Percentiles rank a stretch among this genome's conserved stretches.
phyloP scores from a whole-genome alignment of 2,888 invertebrate genomes.

The Copidosoma aretas region DNA sequence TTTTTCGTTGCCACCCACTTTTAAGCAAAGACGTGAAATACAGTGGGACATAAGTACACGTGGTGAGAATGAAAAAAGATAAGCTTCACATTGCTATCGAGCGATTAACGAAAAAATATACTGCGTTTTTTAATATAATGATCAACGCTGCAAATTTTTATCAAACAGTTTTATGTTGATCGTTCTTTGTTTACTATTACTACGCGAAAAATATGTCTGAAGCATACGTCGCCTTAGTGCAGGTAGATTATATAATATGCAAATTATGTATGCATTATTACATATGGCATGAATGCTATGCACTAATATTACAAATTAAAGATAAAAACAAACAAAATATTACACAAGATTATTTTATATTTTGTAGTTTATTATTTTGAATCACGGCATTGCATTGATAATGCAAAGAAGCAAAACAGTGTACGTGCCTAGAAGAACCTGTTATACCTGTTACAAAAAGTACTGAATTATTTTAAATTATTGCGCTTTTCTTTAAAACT shows the following conservation, averaged over 20 bases:
- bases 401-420: slow-evolving; percentile 12
- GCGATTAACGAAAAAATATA: slow-evolving; percentile 17
- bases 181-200: slow-evolving; percentile 15
- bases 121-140: slow-evolving; percentile 32
- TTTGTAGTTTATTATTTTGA: slow-evolving; percentile 35
- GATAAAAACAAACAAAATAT: slow-evolving; percentile 26
- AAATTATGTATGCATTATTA: slow-evolving; percentile 21
- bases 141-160: slow-evolving; percentile 16
- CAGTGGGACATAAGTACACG: slow-evolving; percentile 15
- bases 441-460: slow-evolving; percentile 18
- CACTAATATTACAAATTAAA: slow-evolving; percentile 3
- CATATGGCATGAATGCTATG: slow-evolving; percentile 19
- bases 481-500: no score
- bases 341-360: slow-evolving; percentile 37
- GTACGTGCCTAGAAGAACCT: slow-evolving; percentile 15
- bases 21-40: slow-evolving; percentile 22
- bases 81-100: slow-evolving; percentile 21
- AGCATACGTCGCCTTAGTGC: slow-evolving; percentile 24
- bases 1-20: slow-evolving; percentile 22
- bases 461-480: no score
- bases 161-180: slow-evolving; percentile 14
- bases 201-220: slow-evolving; percentile 18
- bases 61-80: slow-evolving; percentile 7
- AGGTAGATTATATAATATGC: slow-evolving; percentile 24
- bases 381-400: slow-evolving; percentile 23